phyloP scores from a whole-genome alignment of 2,113 vertebrate species.

The Mungos mungo region DNA sequence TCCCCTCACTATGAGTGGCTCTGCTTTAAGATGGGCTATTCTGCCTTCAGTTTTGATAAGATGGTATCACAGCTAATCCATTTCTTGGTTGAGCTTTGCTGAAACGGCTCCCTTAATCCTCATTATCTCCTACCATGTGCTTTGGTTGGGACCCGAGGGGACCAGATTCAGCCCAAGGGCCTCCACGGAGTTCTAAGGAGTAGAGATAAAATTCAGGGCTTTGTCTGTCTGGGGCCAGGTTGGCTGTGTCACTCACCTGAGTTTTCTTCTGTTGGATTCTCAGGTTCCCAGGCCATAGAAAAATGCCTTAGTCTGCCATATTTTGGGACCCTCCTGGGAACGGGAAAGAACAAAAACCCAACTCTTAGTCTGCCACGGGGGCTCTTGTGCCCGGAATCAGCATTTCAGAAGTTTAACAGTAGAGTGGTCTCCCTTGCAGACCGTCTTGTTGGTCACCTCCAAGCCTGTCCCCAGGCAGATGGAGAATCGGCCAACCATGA shows the following conservation, averaged over 20 bases:
- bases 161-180: not conserved
- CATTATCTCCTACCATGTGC: not conserved
- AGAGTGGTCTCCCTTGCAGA: not conserved
- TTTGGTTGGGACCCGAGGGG: not conserved
- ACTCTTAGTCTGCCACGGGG: not conserved
- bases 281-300: not conserved
- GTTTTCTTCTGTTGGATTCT: not conserved
- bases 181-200: not conserved
- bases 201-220: not conserved
- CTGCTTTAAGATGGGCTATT: not conserved
- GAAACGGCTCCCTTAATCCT: slow-evolving; percentile 41
- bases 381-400: not conserved
- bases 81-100: not conserved
- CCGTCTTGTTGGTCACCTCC: not conserved
- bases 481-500: not conserved
- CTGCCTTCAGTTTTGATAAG: not conserved
- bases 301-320: not conserved
- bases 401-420: not conserved
- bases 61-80: slow-evolving; percentile 54
- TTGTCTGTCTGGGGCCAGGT: not conserved
- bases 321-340: not conserved
- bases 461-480: not conserved
- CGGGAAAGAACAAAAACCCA: not conserved
- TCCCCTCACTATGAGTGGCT: not conserved
- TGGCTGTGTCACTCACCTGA: not conserved